Evolutionary conservation across 1,140 invertebrate species (phyloP), one percentile per base, ranked within the genome.

Genomic region (Brachystomella parvula): DNA sequence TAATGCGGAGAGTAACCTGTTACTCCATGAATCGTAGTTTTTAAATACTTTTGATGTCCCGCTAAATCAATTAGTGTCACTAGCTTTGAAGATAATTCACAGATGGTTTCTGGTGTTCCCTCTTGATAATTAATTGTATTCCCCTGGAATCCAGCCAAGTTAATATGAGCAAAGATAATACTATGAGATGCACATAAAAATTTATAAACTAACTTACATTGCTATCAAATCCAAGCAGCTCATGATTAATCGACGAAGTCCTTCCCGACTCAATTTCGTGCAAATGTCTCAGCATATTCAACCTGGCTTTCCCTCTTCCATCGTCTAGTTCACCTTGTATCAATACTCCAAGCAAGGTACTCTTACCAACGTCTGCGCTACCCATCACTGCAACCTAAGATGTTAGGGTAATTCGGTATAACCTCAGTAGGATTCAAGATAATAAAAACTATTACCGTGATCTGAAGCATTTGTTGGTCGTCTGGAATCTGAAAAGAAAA

Each of bases 261-360:
- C 94, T 83, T 12, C 96, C 96, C 35, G 91, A 90, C 78, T 92
- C 90, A 71, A 98, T 92, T 79, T 99, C 96, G 79, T 99, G 96
- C 68, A 95, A 81, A 77, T 98, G 95, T 15, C 95, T 80, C 76
- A 98, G 94, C 83, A 98, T 89, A 79, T 98, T 98, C 0, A 98
- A 79, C 39, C 96, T 83, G 0, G 96, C 93, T 74, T 89, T 86
- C 19, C 96, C 96, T 68, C 92, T 79, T 0, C 96, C 96, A 81
- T 98, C 98, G 77, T 98, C 96, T 60, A 95, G 79, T 78, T 92
- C 89, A 26, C 95, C 94, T 78, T 97, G 92, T 0, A 94, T 97
- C 17, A 99, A 79, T 12, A 98, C 94, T 28, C 95, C 95, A 32
- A 96, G 82, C 28, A 97, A 80, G 2, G 93, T 96, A 30, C 90